Evolutionary conservation across 1,140 invertebrate species (phyloP), one percentile per base, ranked within the genome.

Genomic region (Trichogramma pretiosum): DNA sequence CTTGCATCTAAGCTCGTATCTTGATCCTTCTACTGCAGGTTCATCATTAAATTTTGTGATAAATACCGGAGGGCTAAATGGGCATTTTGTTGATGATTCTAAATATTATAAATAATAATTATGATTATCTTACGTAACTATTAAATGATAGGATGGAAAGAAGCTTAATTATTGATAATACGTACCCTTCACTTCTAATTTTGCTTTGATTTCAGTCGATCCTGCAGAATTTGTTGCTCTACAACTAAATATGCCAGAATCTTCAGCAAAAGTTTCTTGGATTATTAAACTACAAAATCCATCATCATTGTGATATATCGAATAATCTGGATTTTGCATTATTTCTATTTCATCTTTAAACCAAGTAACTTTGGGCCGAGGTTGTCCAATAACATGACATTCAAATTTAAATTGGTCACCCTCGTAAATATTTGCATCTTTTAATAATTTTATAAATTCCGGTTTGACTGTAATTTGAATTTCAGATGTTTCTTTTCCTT

Each of bases 231-330:
- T 91, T 4, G 65, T 76, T 18, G 84, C 85, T 55, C 74, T 76
- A 50, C 87, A 86, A 1, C 78, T 85, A 58, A 89, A 93, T 28
- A 72, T 74, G 0, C 84, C 86, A 2, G 85, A 84, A 65, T 93
- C 89, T 65, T 90, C 87, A 8, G 81, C 77, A 56, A 90, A 88
- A 1, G 82, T 84, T 67, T 89, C 85, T 53, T 87, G 84, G 50
- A 89, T 87, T 0, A 74, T 82, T 7, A 89, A 63, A 9, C 72
- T 76, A 24, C 80, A 82, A n/a, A 75, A 48, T 1, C 79, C 78
- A 40, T 73, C 65, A 35, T 73, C 65, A 33, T 72, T 59, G 26
- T 70, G 68, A 17, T 63, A 72, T 0, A 80, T 83, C 49, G 76
- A 72, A 56, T 85, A 85, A 56, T 86, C 81, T 4, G 80, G 78